Percentiles rank a stretch among this genome's conserved stretches.
Evolutionary conservation across 2,888 invertebrate species (phyloP).

Genomic region (Thymelicus sylvestris): DNA sequence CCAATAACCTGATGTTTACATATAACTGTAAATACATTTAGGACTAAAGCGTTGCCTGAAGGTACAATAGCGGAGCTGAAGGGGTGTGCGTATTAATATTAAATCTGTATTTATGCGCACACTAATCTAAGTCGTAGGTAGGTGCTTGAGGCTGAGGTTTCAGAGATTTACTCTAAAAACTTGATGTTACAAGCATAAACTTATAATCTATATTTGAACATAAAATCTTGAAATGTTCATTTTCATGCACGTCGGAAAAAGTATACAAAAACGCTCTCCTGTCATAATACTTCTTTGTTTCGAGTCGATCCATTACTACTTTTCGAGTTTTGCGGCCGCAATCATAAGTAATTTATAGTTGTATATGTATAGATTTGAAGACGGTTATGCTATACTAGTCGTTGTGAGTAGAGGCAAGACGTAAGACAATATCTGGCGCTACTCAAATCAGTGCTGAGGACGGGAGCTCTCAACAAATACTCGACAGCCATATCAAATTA

Average conservation of each 20-base stretch:
- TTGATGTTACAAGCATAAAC: no score
- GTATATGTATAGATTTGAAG: no score
- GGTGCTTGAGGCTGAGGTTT: not conserved
- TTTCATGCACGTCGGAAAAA: no score
- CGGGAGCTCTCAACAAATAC: slow-evolving; percentile 8
- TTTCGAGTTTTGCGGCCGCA: no score
- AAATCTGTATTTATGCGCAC: not conserved
- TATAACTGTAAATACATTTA: slow-evolving; percentile 7
- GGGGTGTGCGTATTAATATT: slow-evolving; percentile 6
- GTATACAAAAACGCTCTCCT: no score
- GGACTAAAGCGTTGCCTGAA: slow-evolving; percentile 1
- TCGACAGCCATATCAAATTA: slow-evolving; percentile 22
- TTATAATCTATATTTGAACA: no score
- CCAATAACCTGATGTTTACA: slow-evolving; percentile 2
- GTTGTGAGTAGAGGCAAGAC: not conserved
- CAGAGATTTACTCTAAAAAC: not conserved
- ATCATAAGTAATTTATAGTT: no score
- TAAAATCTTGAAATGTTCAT: no score
- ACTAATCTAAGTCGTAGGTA: not conserved
- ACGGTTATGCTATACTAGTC: no score
- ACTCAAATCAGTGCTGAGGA: slow-evolving; percentile 16
- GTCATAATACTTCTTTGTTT: no score
- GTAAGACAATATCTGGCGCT: slow-evolving; percentile 1
- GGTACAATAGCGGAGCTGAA: slow-evolving; percentile 3
- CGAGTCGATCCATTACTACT: no score